These are phyloP conservation scores for Drosophila pruinosa DNA, from an alignment of 1,140 invertebrate species.

Conservation along the genomic window DNA sequence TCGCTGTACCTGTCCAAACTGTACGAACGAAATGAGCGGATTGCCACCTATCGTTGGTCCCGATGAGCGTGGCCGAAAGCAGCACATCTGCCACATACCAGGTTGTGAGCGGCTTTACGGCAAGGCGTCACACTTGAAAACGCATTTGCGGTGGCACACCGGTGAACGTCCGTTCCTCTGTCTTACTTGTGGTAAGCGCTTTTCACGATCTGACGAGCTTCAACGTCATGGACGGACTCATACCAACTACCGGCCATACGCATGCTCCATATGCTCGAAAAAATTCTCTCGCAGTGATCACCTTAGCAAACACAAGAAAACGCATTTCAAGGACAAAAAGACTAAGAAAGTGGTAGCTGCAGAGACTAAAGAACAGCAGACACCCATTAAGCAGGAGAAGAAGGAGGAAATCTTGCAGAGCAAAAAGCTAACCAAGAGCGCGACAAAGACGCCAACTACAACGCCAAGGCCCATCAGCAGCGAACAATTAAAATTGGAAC, in stretches of 20 bases:
- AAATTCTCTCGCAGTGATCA: slow-evolving; percentile 93
- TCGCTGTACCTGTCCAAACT: slow-evolving; percentile 89
- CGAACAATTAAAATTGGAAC: slow-evolving; percentile 72
- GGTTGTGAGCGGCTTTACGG: slow-evolving; percentile 96
- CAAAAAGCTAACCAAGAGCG: slow-evolving; percentile 25
- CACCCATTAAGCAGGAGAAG: slow-evolving; percentile 65
- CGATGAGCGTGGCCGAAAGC: slow-evolving; percentile 86
- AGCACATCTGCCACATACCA: slow-evolving; percentile 95
- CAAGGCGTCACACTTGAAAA: slow-evolving; percentile 95
- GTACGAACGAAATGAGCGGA: slow-evolving; percentile 87
- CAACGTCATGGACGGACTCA: slow-evolving; percentile 92
- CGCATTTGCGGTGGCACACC: slow-evolving; percentile 93
- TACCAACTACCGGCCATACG: slow-evolving; percentile 92
- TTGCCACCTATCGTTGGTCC: slow-evolving; percentile 85
- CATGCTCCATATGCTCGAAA: slow-evolving; percentile 89
- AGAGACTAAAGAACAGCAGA: slow-evolving; percentile 67
- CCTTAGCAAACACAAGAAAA: slow-evolving; percentile 92
- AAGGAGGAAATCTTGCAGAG: slow-evolving; percentile 10
- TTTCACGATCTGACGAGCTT: slow-evolving; percentile 94
- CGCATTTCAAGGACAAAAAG: slow-evolving; percentile 85
- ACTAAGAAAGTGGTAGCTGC: slow-evolving; percentile 72
- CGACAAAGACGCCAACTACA: not conserved
- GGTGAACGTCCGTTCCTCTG: slow-evolving; percentile 91
- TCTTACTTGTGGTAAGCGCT: slow-evolving; percentile 92
- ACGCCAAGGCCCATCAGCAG: not conserved